phyloP scores from a whole-genome alignment of 2,113 vertebrate genomes.

The Otus sunia region DNA sequence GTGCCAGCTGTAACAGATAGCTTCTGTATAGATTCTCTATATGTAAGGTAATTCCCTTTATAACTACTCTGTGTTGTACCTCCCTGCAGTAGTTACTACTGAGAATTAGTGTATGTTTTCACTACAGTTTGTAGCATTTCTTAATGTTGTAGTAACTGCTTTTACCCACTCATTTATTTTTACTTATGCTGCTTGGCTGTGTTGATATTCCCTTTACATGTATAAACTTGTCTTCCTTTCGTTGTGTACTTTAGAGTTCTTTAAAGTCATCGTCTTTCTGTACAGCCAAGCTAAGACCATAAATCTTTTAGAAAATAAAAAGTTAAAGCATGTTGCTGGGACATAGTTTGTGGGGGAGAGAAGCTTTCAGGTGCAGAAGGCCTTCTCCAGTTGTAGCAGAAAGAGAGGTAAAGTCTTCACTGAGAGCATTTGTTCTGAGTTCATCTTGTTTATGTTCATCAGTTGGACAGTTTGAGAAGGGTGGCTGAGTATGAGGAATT shows the following conservation, averaged over 20 bases:
- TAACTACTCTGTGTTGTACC: constrained; percentile 38
- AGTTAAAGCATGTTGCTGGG: not conserved
- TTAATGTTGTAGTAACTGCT: not conserved
- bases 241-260: not conserved
- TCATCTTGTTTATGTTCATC: not conserved
- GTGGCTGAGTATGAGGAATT: not conserved
- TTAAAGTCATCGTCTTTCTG: not conserved
- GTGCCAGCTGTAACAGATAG: constrained; percentile 66
- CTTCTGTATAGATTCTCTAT: constrained; percentile 64
- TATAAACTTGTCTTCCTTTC: not conserved
- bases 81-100: not conserved
- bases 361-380: not conserved
- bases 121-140: not conserved
- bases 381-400: not conserved
- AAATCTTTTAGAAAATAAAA: not conserved
- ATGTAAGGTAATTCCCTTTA: constrained; percentile 65
- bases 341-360: not conserved
- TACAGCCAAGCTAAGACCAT: not conserved
- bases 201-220: not conserved
- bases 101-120: not conserved
- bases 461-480: not conserved
- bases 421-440: not conserved
- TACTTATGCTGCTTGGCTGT: not conserved
- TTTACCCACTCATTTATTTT: not conserved
- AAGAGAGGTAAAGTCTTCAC: not conserved